Evolutionary conservation across 2,888 invertebrate species (phyloP).

Genomic region (Agrilus mali): DNA sequence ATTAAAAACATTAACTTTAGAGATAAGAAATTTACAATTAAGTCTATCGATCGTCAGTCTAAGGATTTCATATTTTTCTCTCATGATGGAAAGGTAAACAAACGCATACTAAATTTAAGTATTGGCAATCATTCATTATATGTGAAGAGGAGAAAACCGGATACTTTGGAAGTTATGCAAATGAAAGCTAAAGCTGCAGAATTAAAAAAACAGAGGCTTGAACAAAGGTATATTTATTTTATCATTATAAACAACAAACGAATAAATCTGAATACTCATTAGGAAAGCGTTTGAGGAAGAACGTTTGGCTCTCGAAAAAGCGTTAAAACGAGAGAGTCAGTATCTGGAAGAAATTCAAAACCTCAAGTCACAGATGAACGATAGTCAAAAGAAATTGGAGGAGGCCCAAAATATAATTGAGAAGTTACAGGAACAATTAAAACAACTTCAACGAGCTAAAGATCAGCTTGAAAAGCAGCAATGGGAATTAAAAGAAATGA

Average conservation of each 20-base stretch:
- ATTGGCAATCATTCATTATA: conserved; percentile 99
- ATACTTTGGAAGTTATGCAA: conserved; percentile 97
- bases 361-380: conserved; percentile 88
- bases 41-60: conserved; percentile 96
- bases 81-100: conserved; percentile 89
- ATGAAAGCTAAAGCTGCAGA: conserved; percentile 98
- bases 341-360: conserved; percentile 81
- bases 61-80: conserved; percentile 98
- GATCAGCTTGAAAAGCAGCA: conserved; percentile 77
- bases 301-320: conserved; percentile 84
- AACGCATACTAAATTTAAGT: conserved; percentile 92
- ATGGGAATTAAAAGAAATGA: conserved; percentile 75
- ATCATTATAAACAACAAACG: not conserved
- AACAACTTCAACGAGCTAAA: conserved; percentile 77
- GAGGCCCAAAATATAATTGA: conserved; percentile 76
- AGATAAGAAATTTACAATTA: conserved; percentile 97
- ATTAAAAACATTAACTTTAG: conserved; percentile 98
- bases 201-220: conserved; percentile 82
- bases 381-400: conserved; percentile 56
- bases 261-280: conserved; percentile 11
- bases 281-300: conserved; percentile 84
- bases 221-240: conserved; percentile 53
- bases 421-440: conserved; percentile 76
- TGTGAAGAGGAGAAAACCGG: conserved; percentile 94
- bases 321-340: conserved; percentile 89